Evolutionary conservation across 2,113 vertebrate species (phyloP).

Genomic region (Micronisus gabar): DNA sequence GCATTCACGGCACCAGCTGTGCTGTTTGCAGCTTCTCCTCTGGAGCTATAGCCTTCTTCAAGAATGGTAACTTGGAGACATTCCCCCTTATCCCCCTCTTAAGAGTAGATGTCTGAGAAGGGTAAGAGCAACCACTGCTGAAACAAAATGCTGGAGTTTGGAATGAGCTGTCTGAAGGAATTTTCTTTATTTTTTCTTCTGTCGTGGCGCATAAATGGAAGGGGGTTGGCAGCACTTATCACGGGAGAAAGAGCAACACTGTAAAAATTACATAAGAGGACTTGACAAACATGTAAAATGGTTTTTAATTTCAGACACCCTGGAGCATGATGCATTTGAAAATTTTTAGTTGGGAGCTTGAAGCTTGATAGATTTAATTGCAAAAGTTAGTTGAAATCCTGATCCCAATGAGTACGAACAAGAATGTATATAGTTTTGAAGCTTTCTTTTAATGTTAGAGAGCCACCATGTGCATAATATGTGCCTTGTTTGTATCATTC

Average conservation of each 20-base stretch:
- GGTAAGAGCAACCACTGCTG: neutral
- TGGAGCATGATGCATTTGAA: slow-evolving; percentile 57
- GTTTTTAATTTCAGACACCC: slow-evolving; percentile 50
- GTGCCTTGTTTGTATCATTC: neutral
- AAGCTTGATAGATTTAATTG: slow-evolving; percentile 64
- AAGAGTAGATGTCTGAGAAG: neutral
- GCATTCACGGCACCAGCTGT: neutral
- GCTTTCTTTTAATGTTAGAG: slow-evolving; percentile 55
- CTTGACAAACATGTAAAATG: slow-evolving; percentile 40
- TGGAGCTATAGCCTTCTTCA: neutral
- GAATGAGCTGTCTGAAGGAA: neutral
- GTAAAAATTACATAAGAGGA: slow-evolving; percentile 1
- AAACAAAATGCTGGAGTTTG: neutral
- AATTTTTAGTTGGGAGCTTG: slow-evolving; percentile 51
- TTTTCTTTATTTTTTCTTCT: neutral
- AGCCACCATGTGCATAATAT: slow-evolving; percentile 36
- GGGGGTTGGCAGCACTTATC: slow-evolving; percentile 15
- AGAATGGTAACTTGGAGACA: neutral
- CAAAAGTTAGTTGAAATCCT: slow-evolving; percentile 30
- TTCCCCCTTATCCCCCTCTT: neutral
- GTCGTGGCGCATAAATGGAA: neutral
- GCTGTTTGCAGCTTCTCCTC: neutral
- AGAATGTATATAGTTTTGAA: neutral
- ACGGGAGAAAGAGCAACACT: slow-evolving; percentile 16
- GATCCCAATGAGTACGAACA: neutral